Base-by-base conservation (phyloP, 2,113 vertebrate genomes). In the Mastomys natalensis region DNA sequence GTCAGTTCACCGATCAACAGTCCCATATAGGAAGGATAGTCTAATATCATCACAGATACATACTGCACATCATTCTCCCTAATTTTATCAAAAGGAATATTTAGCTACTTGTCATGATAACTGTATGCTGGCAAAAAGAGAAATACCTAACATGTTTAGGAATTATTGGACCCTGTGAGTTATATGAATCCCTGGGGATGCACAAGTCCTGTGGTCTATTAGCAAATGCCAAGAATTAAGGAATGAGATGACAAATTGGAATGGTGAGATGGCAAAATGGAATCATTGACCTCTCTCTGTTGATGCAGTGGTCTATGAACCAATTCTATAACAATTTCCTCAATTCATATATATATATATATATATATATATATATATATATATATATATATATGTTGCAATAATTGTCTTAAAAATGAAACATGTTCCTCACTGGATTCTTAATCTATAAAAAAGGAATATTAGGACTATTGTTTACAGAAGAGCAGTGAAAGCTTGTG, bases 91-190 rank as follows among this genome's bases (percentile, higher is more conserved):
- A 92, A 77, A 84, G 12, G 16, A 84, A 81, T 10, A 19, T 80
- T 70, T 29, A 78, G 53, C 26, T 60, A 62, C 82, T 95, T 88
- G 51, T 91, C 45, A 94, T 24, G 34, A 73, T 40, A 94, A 78
- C 53, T 88, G 4, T 53, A 53, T 73, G 26, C 21, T 84, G 21
- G 43, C 24, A 8, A 62, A 93, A 93, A 80, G 26, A 68, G 17
- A 90, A 96, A 87, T 64, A 66, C 26, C 34, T 60, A 90, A 73
- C 87, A 94, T 13, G 5, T 87, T 87, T 96, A 93, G 60, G 13
- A 95, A 81, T 87, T 37, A 90, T 34, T 70, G 45, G n/a, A 82
- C n/a, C 78, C n/a, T 95, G 64, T 80, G 29, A 85, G 26, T 58
- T 80, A 80, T 66, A 34, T 6, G 89, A 80, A 94, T 82, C 26